A percentile compares a stretch with the other conserved stretches of the same genome.
These are phyloP conservation scores for Blastobasis adustella DNA, from an alignment of 2,888 invertebrate species.

Conservation along the genomic window DNA sequence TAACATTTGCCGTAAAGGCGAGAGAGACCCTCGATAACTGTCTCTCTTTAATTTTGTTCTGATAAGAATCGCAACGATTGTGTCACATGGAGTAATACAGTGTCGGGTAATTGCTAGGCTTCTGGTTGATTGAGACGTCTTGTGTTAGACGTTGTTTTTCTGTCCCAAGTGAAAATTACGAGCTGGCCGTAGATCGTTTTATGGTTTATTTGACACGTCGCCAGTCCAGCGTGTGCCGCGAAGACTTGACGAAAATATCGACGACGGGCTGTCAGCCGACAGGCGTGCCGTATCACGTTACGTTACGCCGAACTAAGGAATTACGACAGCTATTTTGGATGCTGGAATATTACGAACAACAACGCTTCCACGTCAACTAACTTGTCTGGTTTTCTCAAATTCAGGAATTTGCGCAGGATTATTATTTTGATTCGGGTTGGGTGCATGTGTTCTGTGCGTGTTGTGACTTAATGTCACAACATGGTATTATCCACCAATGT, in stretches of 20 bases:
- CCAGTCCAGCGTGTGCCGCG: conserved; percentile 27
- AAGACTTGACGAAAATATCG: conserved; percentile 62
- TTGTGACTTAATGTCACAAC: conserved; percentile 9
- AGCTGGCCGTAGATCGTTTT: conserved; percentile 27
- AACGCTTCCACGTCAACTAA: conserved; percentile 4
- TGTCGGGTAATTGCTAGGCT: conserved; percentile 28
- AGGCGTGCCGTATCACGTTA: conserved; percentile 54
- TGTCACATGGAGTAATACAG: conserved; percentile 24
- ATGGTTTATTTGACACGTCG: conserved; percentile 51
- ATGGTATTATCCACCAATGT: conserved; percentile 1
- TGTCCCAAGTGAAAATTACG: conserved; percentile 24
- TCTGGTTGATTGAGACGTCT: conserved; percentile 4
- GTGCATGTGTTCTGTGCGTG: neutral
- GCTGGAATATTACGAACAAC: conserved; percentile 29
- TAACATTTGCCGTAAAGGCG: conserved; percentile 55
- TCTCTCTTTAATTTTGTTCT: conserved; percentile 40
- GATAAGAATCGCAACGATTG: conserved; percentile 34
- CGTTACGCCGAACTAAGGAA: conserved; percentile 53
- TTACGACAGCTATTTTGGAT: conserved; percentile 43
- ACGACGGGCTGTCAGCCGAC: conserved; percentile 48
- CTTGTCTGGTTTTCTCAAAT: conserved; percentile 2
- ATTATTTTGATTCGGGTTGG: too few species aligned
- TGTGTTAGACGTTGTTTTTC: conserved; percentile 5
- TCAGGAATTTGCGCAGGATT: too few species aligned
- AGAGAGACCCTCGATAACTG: too few species aligned